phyloP scores from a whole-genome alignment of 2,888 invertebrate genomes.

The Teleogryllus oceanicus region DNA sequence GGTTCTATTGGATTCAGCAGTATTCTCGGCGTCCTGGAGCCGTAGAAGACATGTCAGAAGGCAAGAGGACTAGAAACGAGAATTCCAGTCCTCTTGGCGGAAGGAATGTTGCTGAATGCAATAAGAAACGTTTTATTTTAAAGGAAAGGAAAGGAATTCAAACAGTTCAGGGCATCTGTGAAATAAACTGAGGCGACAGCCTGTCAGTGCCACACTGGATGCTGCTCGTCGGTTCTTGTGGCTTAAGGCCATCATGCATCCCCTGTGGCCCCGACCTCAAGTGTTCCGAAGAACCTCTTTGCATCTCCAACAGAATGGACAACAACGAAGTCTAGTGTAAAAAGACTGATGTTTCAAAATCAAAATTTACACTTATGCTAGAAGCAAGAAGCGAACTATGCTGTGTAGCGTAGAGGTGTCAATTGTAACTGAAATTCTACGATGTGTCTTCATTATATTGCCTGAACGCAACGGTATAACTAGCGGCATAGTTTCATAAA shows the following conservation, averaged over 20 bases:
- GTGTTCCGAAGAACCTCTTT: background rate
- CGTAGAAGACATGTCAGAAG: too few species aligned
- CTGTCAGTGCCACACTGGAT: too few species aligned
- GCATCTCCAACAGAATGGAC: background rate
- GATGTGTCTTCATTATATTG: conserved; percentile 2
- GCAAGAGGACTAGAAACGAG: too few species aligned
- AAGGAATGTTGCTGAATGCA: too few species aligned
- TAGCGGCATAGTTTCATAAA: background rate
- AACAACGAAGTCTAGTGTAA: background rate
- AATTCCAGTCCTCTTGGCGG: too few species aligned
- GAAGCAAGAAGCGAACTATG: background rate
- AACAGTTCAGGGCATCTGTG: too few species aligned
- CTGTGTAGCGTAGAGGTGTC: background rate
- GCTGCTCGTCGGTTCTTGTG: background rate
- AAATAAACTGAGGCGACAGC: too few species aligned
- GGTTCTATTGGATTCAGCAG: too few species aligned
- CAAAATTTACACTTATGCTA: background rate
- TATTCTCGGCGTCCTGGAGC: too few species aligned
- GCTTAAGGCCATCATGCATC: background rate
- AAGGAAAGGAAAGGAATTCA: too few species aligned
- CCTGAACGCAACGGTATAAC: background rate
- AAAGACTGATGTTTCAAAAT: background rate
- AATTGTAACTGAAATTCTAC: background rate
- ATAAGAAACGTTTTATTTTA: too few species aligned
- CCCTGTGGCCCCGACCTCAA: conserved; percentile 18